Evolutionary conservation across 2,888 invertebrate species (phyloP).

Genomic region (Xestia c-nigrum): DNA sequence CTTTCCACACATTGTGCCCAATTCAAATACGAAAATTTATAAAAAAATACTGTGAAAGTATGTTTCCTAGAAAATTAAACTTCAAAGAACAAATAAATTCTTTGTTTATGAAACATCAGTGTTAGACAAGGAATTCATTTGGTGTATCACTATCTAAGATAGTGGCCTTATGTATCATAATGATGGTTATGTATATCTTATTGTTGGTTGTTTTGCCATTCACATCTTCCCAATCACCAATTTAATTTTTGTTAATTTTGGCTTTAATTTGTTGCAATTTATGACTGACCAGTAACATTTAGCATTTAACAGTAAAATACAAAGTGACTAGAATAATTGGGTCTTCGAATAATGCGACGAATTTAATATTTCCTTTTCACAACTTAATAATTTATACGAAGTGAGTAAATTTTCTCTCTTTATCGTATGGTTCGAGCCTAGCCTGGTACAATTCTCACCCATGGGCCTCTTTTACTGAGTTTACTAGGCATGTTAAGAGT

Average conservation of each 20-base stretch:
- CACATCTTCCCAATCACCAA: constrained; percentile 3
- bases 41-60: not conserved
- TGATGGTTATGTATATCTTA: not conserved
- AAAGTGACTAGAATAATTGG: not conserved
- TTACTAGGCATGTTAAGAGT: not conserved
- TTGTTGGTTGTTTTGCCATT: not conserved
- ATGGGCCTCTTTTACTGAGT: not conserved
- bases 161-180: not conserved
- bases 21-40: not conserved
- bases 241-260: not conserved
- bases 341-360: not conserved
- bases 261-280: not conserved
- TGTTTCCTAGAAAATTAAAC: not conserved
- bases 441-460: no score
- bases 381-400: not conserved
- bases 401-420: not conserved
- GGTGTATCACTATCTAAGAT: not conserved
- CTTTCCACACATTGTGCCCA: not conserved
- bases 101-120: not conserved
- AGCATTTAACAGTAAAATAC: not conserved
- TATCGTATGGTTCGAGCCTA: no score
- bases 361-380: not conserved
- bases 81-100: not conserved
- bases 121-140: no score
- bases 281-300: constrained; percentile 23